Percentiles rank a stretch among this genome's conserved stretches.
phyloP scores from a whole-genome alignment of 2,113 vertebrate genomes.

The Tyto alba region DNA sequence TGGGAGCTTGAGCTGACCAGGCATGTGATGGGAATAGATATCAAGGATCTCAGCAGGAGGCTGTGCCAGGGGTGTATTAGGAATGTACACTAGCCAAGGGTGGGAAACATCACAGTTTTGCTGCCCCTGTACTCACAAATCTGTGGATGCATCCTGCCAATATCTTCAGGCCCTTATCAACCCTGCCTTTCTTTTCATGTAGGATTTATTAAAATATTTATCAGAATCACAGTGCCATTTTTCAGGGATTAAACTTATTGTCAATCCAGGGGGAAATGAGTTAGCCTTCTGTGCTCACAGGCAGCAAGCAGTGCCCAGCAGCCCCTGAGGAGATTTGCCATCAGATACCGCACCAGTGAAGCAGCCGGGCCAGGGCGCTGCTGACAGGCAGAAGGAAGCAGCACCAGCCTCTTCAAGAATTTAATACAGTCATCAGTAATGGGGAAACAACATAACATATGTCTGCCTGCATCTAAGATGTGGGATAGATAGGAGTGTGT shows the following conservation, averaged over 20 bases:
- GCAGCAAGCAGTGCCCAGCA: not conserved
- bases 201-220: not conserved
- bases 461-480: not conserved
- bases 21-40: not conserved
- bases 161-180: not conserved
- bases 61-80: accelerated
- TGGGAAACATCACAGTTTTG: not conserved
- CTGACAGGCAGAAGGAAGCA: not conserved
- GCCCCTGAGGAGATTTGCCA: not conserved
- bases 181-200: not conserved
- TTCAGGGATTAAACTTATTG: not conserved
- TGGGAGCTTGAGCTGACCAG: accelerated
- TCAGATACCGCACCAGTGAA: accelerated
- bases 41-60: not conserved
- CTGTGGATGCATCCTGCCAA: not conserved
- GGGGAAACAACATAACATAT: not conserved
- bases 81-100: not conserved
- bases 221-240: not conserved
- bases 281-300: not conserved
- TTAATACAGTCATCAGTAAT: not conserved
- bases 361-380: too few relatives aligned
- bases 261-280: not conserved
- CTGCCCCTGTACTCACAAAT: not conserved
- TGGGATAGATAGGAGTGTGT: not conserved
- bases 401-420: not conserved